Base-by-base conservation (phyloP, 2,797 vertebrate genomes). In the Babyrousa celebensis region DNA sequence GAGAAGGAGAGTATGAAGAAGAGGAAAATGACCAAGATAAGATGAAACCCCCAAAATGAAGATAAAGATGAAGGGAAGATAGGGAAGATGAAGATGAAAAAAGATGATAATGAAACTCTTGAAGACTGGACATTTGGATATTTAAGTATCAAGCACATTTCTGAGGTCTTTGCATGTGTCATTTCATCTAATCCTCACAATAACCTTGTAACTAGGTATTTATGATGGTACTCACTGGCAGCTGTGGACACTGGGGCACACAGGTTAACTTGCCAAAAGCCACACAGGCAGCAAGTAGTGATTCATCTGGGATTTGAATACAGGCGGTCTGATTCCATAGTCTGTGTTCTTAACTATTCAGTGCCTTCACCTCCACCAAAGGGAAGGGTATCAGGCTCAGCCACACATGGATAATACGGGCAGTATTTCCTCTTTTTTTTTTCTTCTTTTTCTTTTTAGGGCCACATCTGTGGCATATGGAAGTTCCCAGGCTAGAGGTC, bases 251-350 rank as follows among this genome's bases (percentile, higher is more conserved):
- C 36, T 27, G 21, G 94, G 21, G 65, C 36, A 43, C 18, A 2
- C 20, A 6, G 25, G 29, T 32, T 89, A n/a, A 60, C 52, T 32
- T 60, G 75, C 25, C 72, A 43, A 4, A 68, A 83, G 58, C n/a
- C 20, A 48, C 21, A 32, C 11, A 32, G 21, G 72, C 43, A 95
- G 29, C 54, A 85, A 68, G 60, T 21, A 68, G 60, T 21, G 14
- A 29, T 72, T 32, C 16, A 20, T 68, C 58, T 74, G 29, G 25
- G 74, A 75, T 82, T n/a, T 32, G 85, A 95, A 92, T 82, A 71
- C 54, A 82, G 48, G 17, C 21, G 43, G 29, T n/a, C 32, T 68
- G 20, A 85, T 11, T 72, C 32, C n/a, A 84, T 14, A 89, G 14
- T 43, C 48, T 36, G 29, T 40, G 18, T 32, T 87, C 52, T 85